Evolutionary conservation across 2,113 vertebrate species (phyloP), one percentile per base, ranked within the genome.

Genomic region (Dromaius novaehollandiae): DNA sequence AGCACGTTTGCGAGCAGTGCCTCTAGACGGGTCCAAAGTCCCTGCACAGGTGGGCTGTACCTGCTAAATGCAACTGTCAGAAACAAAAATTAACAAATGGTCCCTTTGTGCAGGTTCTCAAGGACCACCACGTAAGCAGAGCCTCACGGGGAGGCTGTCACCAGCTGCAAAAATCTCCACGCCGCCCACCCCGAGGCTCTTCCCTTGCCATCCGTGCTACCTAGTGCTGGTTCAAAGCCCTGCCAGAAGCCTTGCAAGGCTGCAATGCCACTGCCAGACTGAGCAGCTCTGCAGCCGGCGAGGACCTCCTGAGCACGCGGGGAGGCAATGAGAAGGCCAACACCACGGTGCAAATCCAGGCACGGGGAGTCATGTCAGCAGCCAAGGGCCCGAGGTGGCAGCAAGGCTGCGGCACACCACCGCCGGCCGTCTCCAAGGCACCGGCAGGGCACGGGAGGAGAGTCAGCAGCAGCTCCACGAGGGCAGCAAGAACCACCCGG

Each of bases 291-390:
- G 82, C 36, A 77, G 3, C 16, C 44, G 58, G 34, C 32, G 38
- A 89, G 58, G 56, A 25, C 40, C 73, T 92, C 58, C 86, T 44
- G 60, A 95, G 61, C 42, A 50, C 2, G 1, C 1, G 28, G 25
- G n/a, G 56, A 86, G 19, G 40, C 63, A 65, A 81, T 46, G 86
- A 18, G 36, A 7, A 89, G 82, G 42, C 7, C 82, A 86, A 13
- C 18, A 9, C 58, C 36, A 0, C 1, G 11, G 70, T 64, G 46
- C 64, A 53, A 64, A n/a, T 18, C 60, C 50, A 85, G 82, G 71
- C 53, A 53, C 28, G 9, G 15, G 0, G 3, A 46, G 30, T 1
- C 68, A 25, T 1, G 0, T 11, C 58, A 53, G 82, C 78, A 53
- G 2, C 73, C 84, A 74, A 60, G 16, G 58, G n/a, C 40, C 70